Conservation (phyloP, 2,888 invertebrate species). For the Formica aserva region DNA sequence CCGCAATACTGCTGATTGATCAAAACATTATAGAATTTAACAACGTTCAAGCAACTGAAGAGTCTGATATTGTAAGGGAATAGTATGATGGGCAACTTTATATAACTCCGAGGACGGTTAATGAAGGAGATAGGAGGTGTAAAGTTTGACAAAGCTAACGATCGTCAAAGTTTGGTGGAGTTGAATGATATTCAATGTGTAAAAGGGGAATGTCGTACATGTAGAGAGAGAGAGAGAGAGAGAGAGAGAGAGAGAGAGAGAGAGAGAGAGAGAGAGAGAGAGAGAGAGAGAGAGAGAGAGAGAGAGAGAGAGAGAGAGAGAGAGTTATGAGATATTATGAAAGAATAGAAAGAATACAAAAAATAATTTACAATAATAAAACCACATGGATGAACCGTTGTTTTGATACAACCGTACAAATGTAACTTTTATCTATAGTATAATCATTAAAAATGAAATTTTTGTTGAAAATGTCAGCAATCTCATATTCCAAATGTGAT, state of each 20-base stretch:
- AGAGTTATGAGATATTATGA: slow-evolving; percentile 27
- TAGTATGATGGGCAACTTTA: slow-evolving; percentile 43
- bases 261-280: not conserved
- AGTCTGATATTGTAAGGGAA: slow-evolving; percentile 33
- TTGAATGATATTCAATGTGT: slow-evolving; percentile 47
- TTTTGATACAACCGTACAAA: slow-evolving; percentile 30
- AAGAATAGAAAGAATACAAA: not conserved
- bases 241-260: not conserved
- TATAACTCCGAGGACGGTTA: slow-evolving; percentile 48
- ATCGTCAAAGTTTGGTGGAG: slow-evolving; percentile 53
- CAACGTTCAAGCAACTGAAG: not conserved
- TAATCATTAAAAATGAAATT: slow-evolving; percentile 1
- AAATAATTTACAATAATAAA: slow-evolving; percentile 45
- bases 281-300: not conserved
- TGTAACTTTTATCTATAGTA: slow-evolving; percentile 8
- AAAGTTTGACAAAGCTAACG: slow-evolving; percentile 56
- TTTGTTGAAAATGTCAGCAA: not conserved
- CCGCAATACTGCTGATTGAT: slow-evolving; percentile 14
- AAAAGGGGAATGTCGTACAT: slow-evolving; percentile 17
- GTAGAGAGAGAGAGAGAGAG: not conserved
- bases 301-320: not conserved
- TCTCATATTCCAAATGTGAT: not conserved
- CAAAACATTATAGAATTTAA: slow-evolving; percentile 12
- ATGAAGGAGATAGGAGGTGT: slow-evolving; percentile 45
- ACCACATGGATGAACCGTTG: slow-evolving; percentile 37